Evolutionary conservation across 2,888 invertebrate genomes (phyloP).

Genomic region (Laspeyria flexula): DNA sequence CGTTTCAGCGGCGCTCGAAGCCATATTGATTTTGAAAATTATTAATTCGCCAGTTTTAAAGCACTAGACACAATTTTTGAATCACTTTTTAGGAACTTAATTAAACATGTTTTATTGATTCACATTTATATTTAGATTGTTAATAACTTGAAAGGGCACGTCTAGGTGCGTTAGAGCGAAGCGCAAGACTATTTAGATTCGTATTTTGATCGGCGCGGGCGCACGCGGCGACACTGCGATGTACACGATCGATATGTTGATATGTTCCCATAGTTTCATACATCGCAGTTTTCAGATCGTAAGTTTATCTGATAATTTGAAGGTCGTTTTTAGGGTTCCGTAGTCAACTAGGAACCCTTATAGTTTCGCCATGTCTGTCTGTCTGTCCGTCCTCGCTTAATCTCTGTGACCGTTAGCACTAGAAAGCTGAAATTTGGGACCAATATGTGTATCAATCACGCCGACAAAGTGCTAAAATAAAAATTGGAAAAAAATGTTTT

Average conservation of each 20-base stretch:
- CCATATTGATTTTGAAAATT: slow-evolving; percentile 15
- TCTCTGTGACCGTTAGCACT: too few species aligned
- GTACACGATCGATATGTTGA: slow-evolving; percentile 2
- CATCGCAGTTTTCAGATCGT: slow-evolving; percentile 8
- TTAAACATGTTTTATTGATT: not conserved
- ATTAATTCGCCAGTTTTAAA: not conserved
- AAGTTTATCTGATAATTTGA: slow-evolving; percentile 26
- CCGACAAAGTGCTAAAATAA: too few species aligned
- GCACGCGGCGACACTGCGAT: slow-evolving; percentile 13
- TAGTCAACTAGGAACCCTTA: too few species aligned
- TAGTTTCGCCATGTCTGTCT: too few species aligned
- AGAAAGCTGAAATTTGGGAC: too few species aligned
- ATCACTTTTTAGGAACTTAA: not conserved
- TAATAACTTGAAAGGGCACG: slow-evolving; percentile 22
- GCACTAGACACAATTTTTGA: not conserved
- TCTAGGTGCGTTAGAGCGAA: slow-evolving; percentile 31
- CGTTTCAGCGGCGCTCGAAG: slow-evolving; percentile 48
- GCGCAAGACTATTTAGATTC: slow-evolving; percentile 35
- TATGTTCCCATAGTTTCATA: not conserved
- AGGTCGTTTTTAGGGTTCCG: too few species aligned
- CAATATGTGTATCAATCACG: too few species aligned
- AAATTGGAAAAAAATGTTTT: too few species aligned
- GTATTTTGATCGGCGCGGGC: slow-evolving; percentile 40
- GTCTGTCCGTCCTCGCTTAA: too few species aligned
- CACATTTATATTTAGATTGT: not conserved